phyloP scores from a whole-genome alignment of 2,797 vertebrate species.

The Cirrhinus mrigala region DNA sequence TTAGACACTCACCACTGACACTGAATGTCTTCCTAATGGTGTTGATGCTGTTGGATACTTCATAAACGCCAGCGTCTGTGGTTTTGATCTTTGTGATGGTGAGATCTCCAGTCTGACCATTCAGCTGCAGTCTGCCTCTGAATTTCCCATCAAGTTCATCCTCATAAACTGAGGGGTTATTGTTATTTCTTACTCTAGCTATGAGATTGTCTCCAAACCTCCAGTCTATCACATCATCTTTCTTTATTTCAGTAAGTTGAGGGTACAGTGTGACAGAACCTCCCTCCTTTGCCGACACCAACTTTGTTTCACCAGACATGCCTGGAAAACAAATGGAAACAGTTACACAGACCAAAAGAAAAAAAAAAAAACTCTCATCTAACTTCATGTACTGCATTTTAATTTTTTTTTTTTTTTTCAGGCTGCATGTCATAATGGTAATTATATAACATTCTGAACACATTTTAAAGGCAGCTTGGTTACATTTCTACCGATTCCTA shows the following conservation, averaged over 20 bases:
- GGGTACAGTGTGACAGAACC: neutral
- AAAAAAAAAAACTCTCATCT: too few species aligned
- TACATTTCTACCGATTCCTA: too few species aligned
- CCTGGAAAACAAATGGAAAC: neutral
- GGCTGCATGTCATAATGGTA: too few species aligned
- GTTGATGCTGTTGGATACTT: neutral
- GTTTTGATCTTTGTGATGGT: neutral
- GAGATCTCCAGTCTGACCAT: too few species aligned
- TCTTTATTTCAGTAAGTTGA: neutral
- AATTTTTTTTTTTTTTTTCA: too few species aligned
- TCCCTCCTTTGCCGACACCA: neutral
- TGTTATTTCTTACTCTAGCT: neutral
- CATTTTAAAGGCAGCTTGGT: too few species aligned
- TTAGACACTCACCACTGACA: neutral
- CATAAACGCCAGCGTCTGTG: neutral
- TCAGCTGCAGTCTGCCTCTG: neutral
- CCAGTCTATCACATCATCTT: neutral
- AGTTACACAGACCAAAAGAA: too few species aligned
- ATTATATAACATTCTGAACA: too few species aligned
- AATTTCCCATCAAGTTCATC: neutral
- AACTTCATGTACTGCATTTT: too few species aligned
- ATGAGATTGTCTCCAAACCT: neutral
- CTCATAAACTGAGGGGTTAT: neutral
- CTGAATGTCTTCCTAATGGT: neutral
- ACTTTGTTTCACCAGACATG: neutral